Evolutionary conservation across 1,140 invertebrate genomes (phyloP).

Genomic region (Camponotus floridanus): DNA sequence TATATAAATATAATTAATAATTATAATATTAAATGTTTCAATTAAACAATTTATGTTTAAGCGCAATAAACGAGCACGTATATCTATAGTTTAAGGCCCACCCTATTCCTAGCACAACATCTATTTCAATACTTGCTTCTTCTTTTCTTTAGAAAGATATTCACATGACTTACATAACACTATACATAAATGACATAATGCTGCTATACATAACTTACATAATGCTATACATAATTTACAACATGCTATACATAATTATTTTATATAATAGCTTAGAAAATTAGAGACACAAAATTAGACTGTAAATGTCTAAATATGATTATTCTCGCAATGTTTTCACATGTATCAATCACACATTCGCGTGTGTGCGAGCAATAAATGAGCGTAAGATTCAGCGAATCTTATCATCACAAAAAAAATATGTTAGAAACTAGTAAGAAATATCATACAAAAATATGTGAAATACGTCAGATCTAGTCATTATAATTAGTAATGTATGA

Average conservation of each 20-base stretch:
- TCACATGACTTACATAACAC: constrained; percentile 56
- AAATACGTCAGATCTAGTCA: constrained; percentile 12
- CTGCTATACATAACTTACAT: constrained; percentile 35
- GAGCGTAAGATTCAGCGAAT: background rate
- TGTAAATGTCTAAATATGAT: too few species aligned
- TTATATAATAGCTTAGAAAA: too few species aligned
- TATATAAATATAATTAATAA: constrained; percentile 18
- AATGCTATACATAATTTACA: too few species aligned
- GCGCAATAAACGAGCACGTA: constrained; percentile 30
- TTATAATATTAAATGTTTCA: constrained; percentile 54
- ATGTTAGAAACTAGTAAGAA: background rate
- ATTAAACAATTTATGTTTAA: constrained; percentile 63
- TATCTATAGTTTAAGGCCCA: constrained; percentile 39
- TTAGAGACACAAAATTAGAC: too few species aligned
- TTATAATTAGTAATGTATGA: background rate
- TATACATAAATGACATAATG: constrained; percentile 39
- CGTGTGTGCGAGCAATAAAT: background rate
- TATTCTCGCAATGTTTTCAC: background rate
- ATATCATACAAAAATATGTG: background rate
- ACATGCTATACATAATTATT: too few species aligned
- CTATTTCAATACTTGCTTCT: constrained; percentile 1
- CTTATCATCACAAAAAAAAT: background rate
- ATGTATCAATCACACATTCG: constrained; percentile 9
- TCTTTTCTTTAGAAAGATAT: constrained; percentile 32
- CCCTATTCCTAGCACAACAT: constrained; percentile 11